A percentile compares a stretch with the other conserved stretches of the same genome.
These are phyloP conservation scores for Distichodus sexfasciatus DNA, from an alignment of 2,797 vertebrate genomes.

Conservation along the genomic window DNA sequence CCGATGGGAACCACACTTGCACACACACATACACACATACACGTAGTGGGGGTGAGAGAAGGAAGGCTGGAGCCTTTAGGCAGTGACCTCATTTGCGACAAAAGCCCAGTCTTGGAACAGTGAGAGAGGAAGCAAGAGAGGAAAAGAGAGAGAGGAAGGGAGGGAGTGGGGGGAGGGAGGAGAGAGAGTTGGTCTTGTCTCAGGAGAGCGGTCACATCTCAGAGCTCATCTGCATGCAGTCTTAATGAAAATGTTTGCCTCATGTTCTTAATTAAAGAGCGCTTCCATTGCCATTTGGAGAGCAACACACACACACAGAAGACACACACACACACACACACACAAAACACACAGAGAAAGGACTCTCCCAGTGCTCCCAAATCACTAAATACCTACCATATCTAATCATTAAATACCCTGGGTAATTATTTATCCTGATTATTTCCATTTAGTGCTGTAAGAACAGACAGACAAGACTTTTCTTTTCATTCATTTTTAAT, in stretches of 20 bases:
- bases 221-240: slow-evolving; percentile 57
- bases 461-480: slow-evolving; percentile 23
- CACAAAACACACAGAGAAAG: background rate
- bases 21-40: slow-evolving; percentile 16
- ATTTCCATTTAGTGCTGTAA: slow-evolving; percentile 21
- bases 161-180: slow-evolving; percentile 27
- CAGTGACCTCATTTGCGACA: slow-evolving; percentile 54
- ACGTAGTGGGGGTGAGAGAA: background rate
- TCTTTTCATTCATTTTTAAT: slow-evolving; percentile 2
- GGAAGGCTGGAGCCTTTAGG: slow-evolving; percentile 46
- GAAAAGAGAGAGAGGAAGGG: slow-evolving; percentile 30
- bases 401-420: slow-evolving; percentile 42
- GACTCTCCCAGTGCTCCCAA: slow-evolving; percentile 32
- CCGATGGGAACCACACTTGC: slow-evolving; percentile 26
- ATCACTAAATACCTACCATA: slow-evolving; percentile 44
- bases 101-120: slow-evolving; percentile 43
- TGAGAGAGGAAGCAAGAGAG: slow-evolving; percentile 11
- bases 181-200: slow-evolving; percentile 32
- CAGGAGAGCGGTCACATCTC: slow-evolving; percentile 51
- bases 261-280: slow-evolving; percentile 62
- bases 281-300: slow-evolving; percentile 55
- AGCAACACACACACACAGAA: slow-evolving; percentile 35
- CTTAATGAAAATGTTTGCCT: slow-evolving; percentile 62
- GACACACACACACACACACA: slow-evolving; percentile 27
- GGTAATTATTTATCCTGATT: slow-evolving; percentile 38